Evolutionary conservation across 2,888 invertebrate species (phyloP), one percentile per base, ranked within the genome.

Genomic region (Macropis europaea): DNA sequence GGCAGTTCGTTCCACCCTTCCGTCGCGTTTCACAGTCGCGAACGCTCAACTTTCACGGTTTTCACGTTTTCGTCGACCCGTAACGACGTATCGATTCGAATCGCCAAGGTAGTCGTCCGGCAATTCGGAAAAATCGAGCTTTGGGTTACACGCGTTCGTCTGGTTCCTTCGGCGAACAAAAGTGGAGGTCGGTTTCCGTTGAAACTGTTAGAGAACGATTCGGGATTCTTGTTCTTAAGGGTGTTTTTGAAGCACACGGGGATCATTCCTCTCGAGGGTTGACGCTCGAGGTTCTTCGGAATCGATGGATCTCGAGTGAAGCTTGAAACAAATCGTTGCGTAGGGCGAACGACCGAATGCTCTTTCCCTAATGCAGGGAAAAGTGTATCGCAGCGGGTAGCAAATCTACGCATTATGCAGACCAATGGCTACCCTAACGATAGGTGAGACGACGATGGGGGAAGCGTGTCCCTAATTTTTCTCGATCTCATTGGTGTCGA

Each of bases 311-410:
- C 34, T 17, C 45, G 56, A 22, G 40, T 38, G 26, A 56, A 36
- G 28, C 64, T 45, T 54, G 42, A 71, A 78, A 84, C 76, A 85
- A 85, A 85, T 85, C 75, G 84, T 64, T 71, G 56, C 50, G 64
- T 48, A 47, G 69, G 64, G 57, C 64, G 73, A 82, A 82, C 68
- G 82, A 76, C 76, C 72, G 70, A 77, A 76, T 71, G 79, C 82
- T 82, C 73, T 82, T 80, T 81, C 61, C 79, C 62, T 79, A 80
- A 80, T 79, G 79, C 73, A 62, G 62, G 68, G 67, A 64, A 80
- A 80, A 82, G 73, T 72, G 75, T 81, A 63, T 76, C 79, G 61
- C 76, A 40, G 73, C 67, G 70, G 81, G 78, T 82, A 70, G 76
- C 71, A 78, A 77, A 82, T 79, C 70, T 74, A 66, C 61, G 74